Evolutionary conservation across 2,888 invertebrate species (phyloP).

Genomic region (Patella pellucida): DNA sequence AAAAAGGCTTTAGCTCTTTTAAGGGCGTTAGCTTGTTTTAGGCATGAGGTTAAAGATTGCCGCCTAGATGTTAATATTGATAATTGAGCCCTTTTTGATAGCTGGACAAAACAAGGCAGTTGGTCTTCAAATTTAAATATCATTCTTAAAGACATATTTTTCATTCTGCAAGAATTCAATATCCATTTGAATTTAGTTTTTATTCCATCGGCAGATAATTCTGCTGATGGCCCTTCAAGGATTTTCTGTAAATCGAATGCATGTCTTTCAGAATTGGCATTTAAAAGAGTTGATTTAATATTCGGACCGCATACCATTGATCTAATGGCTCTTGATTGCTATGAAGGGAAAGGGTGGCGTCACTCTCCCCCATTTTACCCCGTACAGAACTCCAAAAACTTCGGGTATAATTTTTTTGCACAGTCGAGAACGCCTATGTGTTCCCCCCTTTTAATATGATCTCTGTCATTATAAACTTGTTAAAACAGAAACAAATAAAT

Average conservation of each 20-base stretch:
- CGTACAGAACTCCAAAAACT: background rate
- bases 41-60: background rate
- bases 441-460: background rate
- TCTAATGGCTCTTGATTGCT: no score
- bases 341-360: background rate
- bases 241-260: no score
- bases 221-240: no score
- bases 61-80: background rate
- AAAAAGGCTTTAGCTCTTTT: background rate
- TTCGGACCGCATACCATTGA: no score
- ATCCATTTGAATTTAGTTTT: no score
- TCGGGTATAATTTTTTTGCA: background rate
- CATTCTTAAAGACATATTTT: no score
- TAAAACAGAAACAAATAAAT: background rate
- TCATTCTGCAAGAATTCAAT: no score
- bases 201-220: no score
- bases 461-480: background rate
- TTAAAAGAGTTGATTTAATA: no score
- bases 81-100: background rate
- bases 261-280: no score
- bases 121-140: no score
- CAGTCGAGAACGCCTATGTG: background rate
- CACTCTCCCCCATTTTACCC: slow-evolving; percentile 2
- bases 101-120: background rate
- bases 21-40: background rate